Base-by-base conservation (phyloP, 2,888 invertebrate species). In the Bibio marci region DNA sequence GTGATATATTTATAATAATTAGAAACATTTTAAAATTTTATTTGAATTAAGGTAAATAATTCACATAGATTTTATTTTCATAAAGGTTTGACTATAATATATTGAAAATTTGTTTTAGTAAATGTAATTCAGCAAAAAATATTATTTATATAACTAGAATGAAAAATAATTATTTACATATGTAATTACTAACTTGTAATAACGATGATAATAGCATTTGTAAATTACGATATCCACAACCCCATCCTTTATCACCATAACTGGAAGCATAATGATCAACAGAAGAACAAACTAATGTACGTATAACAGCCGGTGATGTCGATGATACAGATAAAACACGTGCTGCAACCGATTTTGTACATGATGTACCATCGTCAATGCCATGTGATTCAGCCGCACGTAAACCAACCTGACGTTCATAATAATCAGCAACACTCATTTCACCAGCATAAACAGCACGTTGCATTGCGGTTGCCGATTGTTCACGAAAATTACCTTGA, bases 131-230 rank as follows among this genome's bases (percentile, higher is more conserved):
- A 17, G 13, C 35, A 39, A 41, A 32, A 12, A 30, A 15, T 33
- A 18, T 30, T n/a, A 26, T n/a, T n/a, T n/a, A 11, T 26, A 26
- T 8, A 26, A 28, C 12, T 28, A n/a, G 28, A 28, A 28, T 28
- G 12, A 28, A 30, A 30, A 30, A 11, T 12, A 17, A 7, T 12
- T 3, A 18, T 19, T 22, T n/a, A 10, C n/a, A n/a, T n/a, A n/a
- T n/a, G n/a, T n/a, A n/a, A n/a, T n/a, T n/a, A n/a, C n/a, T 30
- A 43, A 49, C 49, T 39, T 67, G 66, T 44, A 80, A 64, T 36
- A 90, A 66, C 3, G 82, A 80, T 1, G 87, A 87, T n/a, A 90
- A 67, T 50, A 90, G 64, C 88, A 90, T 90, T 59, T 90, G 90
- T 62, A 85, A 76, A 62, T 90, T 88, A 50, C 90, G 66, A 56